Evolutionary conservation across 2,797 vertebrate genomes (phyloP).

Genomic region (Phylloscopus collybita): DNA sequence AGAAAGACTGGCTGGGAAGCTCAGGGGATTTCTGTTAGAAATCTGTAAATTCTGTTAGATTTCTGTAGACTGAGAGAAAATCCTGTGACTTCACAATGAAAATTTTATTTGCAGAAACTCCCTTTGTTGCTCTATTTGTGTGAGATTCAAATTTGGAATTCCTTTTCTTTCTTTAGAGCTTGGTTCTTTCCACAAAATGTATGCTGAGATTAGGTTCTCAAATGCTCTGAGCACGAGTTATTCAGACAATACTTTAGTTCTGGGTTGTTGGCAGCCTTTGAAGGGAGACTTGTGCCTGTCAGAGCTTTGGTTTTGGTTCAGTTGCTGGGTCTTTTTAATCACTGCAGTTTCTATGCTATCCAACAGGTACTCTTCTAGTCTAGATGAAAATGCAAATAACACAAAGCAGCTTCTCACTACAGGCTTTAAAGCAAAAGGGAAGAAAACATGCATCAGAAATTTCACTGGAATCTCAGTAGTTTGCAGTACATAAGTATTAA

Average conservation of each 20-base stretch:
- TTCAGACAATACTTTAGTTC: conserved; percentile 46
- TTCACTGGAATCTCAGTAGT: not conserved
- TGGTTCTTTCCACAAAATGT: not conserved
- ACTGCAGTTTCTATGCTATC: conserved; percentile 16
- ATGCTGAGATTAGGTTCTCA: conserved; percentile 25
- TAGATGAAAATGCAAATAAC: conserved; percentile 56
- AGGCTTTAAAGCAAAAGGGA: not conserved
- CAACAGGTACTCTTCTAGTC: conserved; percentile 30
- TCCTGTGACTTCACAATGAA: not conserved
- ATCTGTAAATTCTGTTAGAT: too few relatives aligned
- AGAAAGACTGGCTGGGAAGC: not conserved
- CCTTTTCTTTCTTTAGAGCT: not conserved
- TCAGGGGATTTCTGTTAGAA: not conserved
- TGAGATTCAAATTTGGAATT: not conserved
- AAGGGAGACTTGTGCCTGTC: conserved; percentile 45
- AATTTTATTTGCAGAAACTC: not conserved
- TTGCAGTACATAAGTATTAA: not conserved
- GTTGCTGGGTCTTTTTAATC: conserved; percentile 38
- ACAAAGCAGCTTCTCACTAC: conserved; percentile 35
- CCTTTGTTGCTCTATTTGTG: not conserved
- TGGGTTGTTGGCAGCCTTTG: conserved; percentile 28
- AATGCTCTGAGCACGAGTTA: not conserved
- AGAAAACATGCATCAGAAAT: not conserved
- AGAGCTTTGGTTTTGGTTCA: conserved; percentile 38
- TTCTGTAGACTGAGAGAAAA: not conserved